Conservation (phyloP, 2,113 vertebrate genomes). For the Platichthys flesus region DNA sequence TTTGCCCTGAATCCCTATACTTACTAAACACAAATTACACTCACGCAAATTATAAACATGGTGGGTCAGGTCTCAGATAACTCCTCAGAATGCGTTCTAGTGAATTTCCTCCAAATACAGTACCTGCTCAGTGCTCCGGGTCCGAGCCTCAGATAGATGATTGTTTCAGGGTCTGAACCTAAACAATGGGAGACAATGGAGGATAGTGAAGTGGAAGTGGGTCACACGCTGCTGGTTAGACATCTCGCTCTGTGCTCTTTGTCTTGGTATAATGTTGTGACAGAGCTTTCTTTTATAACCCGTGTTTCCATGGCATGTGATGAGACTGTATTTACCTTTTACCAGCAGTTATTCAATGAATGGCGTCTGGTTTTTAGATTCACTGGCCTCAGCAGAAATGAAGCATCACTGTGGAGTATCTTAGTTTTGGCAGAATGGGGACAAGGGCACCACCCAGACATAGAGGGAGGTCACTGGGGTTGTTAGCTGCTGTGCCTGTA, state of each 20-base stretch:
- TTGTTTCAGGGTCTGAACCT: neutral
- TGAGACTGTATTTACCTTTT: conserved; percentile 45
- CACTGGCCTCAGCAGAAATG: conserved; percentile 7
- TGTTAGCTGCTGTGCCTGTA: neutral
- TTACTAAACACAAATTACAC: conserved; percentile 7
- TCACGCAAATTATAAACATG: neutral
- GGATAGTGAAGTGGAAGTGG: conserved; percentile 5
- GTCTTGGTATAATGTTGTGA: conserved; percentile 33
- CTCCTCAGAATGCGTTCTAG: neutral
- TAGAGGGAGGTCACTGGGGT: conserved; percentile 36
- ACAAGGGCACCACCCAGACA: conserved; percentile 31
- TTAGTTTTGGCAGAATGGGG: conserved; percentile 54
- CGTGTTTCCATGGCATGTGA: conserved; percentile 44
- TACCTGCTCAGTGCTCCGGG: neutral
- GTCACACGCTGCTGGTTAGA: conserved; percentile 34
- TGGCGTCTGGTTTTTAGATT: neutral
- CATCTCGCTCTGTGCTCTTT: conserved; percentile 24
- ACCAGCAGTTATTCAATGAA: conserved; percentile 42
- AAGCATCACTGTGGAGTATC: conserved; percentile 7
- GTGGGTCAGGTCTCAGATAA: conserved; percentile 1
- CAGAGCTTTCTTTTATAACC: conserved; percentile 16
- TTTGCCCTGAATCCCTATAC: conserved; percentile 8
- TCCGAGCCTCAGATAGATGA: conserved; percentile 22
- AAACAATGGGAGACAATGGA: conserved; percentile 37
- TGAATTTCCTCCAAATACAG: neutral